A percentile compares a stretch with the other conserved stretches of the same genome.
Evolutionary conservation across 2,888 invertebrate genomes (phyloP).

Genomic region (Rhorus exstirpatorius): DNA sequence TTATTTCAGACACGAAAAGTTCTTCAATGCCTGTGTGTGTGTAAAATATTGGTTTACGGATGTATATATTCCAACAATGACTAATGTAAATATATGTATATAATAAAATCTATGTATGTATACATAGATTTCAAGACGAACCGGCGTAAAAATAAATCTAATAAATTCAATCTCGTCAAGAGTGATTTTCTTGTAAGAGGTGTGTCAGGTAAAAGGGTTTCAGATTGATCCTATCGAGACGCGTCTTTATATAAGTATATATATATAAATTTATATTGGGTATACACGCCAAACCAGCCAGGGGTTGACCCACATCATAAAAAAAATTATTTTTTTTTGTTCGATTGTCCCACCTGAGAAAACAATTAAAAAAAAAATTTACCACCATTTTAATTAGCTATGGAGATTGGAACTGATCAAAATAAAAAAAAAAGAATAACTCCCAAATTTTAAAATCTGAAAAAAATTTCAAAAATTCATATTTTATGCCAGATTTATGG

Average conservation of each 20-base stretch:
- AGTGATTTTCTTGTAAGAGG: constrained; percentile 36
- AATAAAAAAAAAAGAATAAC: no score
- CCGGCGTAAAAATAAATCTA: constrained; percentile 54
- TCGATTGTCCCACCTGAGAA: no score
- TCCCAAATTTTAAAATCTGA: no score
- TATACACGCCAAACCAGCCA: constrained; percentile 4
- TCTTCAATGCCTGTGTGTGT: constrained; percentile 65
- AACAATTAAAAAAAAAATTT: constrained; percentile 44
- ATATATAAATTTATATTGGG: background rate
- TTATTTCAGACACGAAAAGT: constrained; percentile 76
- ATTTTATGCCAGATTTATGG: no score
- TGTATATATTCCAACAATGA: constrained; percentile 59
- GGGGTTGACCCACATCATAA: no score
- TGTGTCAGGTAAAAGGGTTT: constrained; percentile 58
- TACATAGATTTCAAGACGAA: constrained; percentile 50
- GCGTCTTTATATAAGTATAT: no score
- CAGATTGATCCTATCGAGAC: constrained; percentile 40
- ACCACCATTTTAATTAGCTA: no score
- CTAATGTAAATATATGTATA: constrained; percentile 21
- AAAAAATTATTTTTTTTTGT: no score
- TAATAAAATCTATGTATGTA: constrained; percentile 6
- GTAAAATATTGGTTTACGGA: constrained; percentile 73
- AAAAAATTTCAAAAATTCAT: no score
- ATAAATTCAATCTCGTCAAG: constrained; percentile 66
- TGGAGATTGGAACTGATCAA: no score